phyloP scores from a whole-genome alignment of 2,113 vertebrate genomes.

The Urocitellus parryii region DNA sequence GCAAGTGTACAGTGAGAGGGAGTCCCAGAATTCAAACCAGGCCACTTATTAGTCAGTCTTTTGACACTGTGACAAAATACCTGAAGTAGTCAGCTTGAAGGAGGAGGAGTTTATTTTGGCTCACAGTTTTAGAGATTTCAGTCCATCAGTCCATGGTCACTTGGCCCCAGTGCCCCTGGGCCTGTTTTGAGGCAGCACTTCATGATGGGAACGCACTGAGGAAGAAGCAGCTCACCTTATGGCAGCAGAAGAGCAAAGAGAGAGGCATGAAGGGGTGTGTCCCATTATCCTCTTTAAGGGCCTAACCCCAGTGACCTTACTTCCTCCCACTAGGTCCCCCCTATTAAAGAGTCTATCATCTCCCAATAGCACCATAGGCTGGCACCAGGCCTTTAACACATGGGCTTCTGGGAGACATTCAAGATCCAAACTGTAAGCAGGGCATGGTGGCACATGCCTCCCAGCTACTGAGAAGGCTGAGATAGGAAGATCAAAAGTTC shows the following conservation, averaged over 20 bases:
- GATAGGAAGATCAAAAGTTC: no score
- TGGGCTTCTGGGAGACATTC: background rate
- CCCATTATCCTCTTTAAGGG: background rate
- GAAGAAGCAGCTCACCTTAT: background rate
- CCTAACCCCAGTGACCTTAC: no score
- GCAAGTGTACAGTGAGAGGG: background rate
- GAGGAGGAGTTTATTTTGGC: background rate
- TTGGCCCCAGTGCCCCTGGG: background rate
- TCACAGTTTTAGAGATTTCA: background rate
- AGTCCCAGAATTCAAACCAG: background rate
- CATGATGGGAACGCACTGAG: background rate
- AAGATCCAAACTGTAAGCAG: background rate
- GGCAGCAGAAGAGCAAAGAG: background rate
- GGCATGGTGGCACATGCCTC: no score
- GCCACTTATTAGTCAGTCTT: background rate
- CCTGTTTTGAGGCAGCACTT: background rate
- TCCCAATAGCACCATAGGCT: background rate
- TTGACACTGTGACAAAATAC: background rate
- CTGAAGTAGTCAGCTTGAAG: background rate
- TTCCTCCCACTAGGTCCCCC: background rate
- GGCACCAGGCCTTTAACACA: background rate
- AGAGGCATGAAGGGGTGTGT: background rate
- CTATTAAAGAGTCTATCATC: background rate
- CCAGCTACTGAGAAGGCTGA: no score
- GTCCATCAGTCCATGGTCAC: background rate